Conservation (phyloP, 2,113 vertebrate species). For the Numenius arquata region DNA sequence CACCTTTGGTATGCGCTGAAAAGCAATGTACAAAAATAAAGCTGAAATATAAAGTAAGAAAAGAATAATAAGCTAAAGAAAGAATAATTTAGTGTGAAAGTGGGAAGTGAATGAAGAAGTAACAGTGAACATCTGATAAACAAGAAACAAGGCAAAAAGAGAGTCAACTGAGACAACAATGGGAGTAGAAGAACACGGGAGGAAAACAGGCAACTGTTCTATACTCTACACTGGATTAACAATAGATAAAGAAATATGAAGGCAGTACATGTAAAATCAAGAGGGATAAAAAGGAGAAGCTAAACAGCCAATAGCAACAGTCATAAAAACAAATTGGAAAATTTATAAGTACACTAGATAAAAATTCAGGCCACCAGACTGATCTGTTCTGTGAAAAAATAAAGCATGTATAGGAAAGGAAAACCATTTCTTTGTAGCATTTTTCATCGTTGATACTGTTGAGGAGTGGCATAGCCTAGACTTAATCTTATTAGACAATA, state of each 20-base stretch:
- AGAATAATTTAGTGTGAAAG: background rate
- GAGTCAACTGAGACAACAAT: background rate
- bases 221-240: background rate
- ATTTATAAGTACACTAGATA: background rate
- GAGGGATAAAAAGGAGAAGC: background rate
- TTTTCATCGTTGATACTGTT: background rate
- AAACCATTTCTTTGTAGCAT: background rate
- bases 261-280: background rate
- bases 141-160: background rate
- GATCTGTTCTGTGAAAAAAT: background rate
- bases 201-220: background rate
- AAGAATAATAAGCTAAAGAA: background rate
- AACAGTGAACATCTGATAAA: background rate
- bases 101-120: background rate
- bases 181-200: background rate
- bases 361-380: background rate
- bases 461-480: background rate
- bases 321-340: background rate
- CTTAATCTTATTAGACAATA: background rate
- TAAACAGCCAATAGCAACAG: background rate
- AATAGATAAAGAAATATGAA: background rate
- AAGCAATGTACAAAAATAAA: background rate
- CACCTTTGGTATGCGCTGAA: background rate
- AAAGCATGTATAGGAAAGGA: background rate
- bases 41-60: background rate